Evolutionary conservation across 1,140 invertebrate genomes (phyloP).

Genomic region (Eufriesea mexicana): DNA sequence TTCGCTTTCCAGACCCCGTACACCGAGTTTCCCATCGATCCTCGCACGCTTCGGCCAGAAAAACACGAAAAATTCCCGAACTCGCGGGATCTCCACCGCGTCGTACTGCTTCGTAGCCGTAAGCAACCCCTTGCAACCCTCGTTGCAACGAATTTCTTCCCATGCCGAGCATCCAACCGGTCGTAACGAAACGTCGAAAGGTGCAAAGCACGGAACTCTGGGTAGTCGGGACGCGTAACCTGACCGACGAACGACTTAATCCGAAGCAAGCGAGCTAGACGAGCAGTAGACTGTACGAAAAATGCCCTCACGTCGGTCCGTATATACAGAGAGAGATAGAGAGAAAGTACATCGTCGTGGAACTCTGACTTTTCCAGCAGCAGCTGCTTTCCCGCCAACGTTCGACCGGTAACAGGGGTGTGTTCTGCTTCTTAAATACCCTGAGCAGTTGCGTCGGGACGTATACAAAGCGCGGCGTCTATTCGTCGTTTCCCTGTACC

Average conservation of each 20-base stretch:
- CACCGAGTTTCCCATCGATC: neutral
- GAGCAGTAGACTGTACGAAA: neutral
- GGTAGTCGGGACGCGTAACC: neutral
- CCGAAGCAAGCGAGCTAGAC: neutral
- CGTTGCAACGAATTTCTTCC: too few relatives aligned
- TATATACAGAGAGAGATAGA: conserved; percentile 3
- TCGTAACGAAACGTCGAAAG: too few relatives aligned
- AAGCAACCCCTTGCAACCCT: too few relatives aligned
- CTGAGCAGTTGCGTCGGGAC: neutral
- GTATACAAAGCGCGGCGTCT: neutral
- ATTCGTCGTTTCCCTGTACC: neutral
- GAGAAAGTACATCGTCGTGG: conserved; percentile 11
- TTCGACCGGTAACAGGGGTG: neutral
- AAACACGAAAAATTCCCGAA: neutral
- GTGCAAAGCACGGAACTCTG: too few relatives aligned
- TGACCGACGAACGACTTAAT: neutral
- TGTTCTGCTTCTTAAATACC: neutral
- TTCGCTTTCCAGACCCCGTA: neutral
- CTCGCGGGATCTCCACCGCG: too few relatives aligned
- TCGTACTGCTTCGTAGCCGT: too few relatives aligned
- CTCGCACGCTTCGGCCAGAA: too few relatives aligned
- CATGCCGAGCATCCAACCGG: too few relatives aligned
- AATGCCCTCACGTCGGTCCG: neutral
- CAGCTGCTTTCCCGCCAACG: neutral
- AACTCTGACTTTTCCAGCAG: conserved; percentile 31